Evolutionary conservation across 1,140 invertebrate species (phyloP), one percentile per base, ranked within the genome.

Genomic region (Colletes gigas): DNA sequence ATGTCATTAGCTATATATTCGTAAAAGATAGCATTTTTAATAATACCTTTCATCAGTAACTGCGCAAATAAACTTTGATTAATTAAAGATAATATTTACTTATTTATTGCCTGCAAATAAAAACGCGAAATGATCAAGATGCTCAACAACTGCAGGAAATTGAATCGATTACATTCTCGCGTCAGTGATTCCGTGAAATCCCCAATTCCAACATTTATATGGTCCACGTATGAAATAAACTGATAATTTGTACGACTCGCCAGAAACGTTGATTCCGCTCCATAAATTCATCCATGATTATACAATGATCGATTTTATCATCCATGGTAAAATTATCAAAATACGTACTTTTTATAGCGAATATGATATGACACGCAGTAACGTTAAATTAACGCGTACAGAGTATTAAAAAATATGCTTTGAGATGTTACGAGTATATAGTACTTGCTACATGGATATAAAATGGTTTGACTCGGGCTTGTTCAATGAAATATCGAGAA

Each of bases 361-460:
- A 50, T 50, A 82, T 30, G 30, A 30, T 30, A 84, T 74, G 78
- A 84, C 83, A 75, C 44, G 44, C 5, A 47, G 9, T 47, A 47
- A 47, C 9, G 9, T 47, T 47, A 47, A 47, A 47, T 47, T 47
- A 47, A 47, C 44, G 44, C 9, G 44, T 47, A 47, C 44, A 6
- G 44, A 3, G 44, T 47, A 47, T 47, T 47, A 47, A 47, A 47
- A 47, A 7, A 7, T 6, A 9, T 7, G 44, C 44, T 47, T 47
- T 47, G 44, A 7, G 44, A 9, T 47, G 5, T 6, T 47, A 47
- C 5, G 44, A 47, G 44, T 9, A 7, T 6, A 44, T 44, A 44
- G 8, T 44, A 30, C 30, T 30, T 30, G 30, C 30, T 30, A 30
- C 30, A 2, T 1, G 30, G 30, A 30, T 30, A 30, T 30, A 30